Base-by-base conservation (phyloP, 2,888 invertebrate species). In the Coenonympha glycerion region DNA sequence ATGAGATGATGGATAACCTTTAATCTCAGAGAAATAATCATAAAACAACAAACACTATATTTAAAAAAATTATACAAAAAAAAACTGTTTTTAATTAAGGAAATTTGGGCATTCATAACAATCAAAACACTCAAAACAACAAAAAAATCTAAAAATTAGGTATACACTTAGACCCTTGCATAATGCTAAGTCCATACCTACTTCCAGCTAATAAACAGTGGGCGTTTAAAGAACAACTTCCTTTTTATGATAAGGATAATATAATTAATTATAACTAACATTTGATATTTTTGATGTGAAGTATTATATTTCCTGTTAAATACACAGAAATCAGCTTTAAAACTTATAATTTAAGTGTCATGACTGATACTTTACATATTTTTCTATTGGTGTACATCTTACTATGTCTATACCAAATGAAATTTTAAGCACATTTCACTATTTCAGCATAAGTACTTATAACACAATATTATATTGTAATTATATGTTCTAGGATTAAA, bases 311-410 rank as follows among this genome's bases (percentile, higher is more conserved):
- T 24, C 8, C 8, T 24, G 5, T 15, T 9, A 24, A n/a, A 9
- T 39, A 22, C 39, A 39, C 22, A 49, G 26, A 18, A 19, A 16
- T n/a, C 16, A 16, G 26, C 28, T 47, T 47, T 31, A 47, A 30
- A 11, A 13, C 16, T n/a, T n/a, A 36, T 36, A 11, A 21, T 36
- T 36, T 21, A 39, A 37, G 31, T 33, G 31, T 33, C 28, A 30
- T 36, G 19, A 39, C 15, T 24, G 39, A 39, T 39, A 9, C n/a
- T 24, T 39, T 8, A 39, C 39, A 39, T 39, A 39, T 39, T 39
- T 39, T 39, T 39, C 22, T 39, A 39, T 24, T 8, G 13, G 24
- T 39, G 39, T 39, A 39, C 24, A 39, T 24, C 39, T 24, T 39
- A 22, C 22, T 39, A 24, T 22, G 13, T 21, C 21, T 37, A 13